Conservation (phyloP, 2,113 vertebrate genomes). For the Neopipo cinnamomea region DNA sequence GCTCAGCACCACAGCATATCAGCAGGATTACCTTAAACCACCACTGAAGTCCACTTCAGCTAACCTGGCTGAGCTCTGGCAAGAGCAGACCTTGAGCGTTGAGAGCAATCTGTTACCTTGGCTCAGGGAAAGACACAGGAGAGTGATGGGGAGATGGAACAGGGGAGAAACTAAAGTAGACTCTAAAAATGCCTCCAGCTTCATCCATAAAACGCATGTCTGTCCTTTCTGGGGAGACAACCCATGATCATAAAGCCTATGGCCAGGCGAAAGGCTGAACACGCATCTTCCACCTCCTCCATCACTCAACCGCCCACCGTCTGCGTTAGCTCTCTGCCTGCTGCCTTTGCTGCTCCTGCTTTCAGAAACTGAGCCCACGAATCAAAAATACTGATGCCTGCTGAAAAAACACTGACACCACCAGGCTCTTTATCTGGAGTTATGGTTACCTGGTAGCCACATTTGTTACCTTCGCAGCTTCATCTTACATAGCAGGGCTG, state of each 20-base stretch:
- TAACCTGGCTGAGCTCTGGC: not conserved
- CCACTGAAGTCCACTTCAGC: not conserved
- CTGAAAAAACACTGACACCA: constrained; percentile 47
- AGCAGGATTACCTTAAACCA: not conserved
- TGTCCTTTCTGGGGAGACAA: not conserved
- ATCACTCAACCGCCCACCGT: not conserved
- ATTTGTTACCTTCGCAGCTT: constrained; percentile 42
- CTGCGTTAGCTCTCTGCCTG: not conserved
- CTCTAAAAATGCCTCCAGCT: not conserved
- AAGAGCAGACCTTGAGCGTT: rapidly evolving
- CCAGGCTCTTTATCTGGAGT: constrained; percentile 37
- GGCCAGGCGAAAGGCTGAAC: not conserved
- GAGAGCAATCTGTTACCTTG: not conserved
- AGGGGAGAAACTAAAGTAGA: not conserved
- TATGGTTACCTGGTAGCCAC: constrained; percentile 42
- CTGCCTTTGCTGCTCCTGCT: not conserved
- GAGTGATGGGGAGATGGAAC: not conserved
- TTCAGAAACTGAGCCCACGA: constrained; percentile 22
- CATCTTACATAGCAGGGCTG: not conserved
- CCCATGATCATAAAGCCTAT: not conserved
- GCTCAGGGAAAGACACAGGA: not conserved
- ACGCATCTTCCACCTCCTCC: not conserved
- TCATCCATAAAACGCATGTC: rapidly evolving
- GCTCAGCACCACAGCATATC: not conserved
- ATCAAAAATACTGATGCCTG: constrained; percentile 48